These are phyloP conservation scores for Chelonia mydas DNA, from an alignment of 2,797 vertebrate species.

Conservation along the genomic window DNA sequence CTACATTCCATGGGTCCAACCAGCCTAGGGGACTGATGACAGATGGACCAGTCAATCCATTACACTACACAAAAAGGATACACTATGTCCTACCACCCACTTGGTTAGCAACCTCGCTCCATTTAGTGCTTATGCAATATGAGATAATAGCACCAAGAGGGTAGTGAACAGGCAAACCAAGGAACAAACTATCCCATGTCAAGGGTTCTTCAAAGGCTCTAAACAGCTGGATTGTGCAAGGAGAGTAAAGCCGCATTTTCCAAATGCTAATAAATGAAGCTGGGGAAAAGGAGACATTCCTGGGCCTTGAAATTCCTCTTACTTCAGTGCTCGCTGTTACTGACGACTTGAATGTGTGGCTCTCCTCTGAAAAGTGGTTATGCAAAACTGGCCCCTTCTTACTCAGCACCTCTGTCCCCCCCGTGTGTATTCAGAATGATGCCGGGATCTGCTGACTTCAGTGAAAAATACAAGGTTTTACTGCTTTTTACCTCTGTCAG, in stretches of 20 bases:
- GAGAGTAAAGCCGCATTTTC: neutral
- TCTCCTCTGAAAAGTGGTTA: constrained; percentile 47
- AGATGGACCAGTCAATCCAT: neutral
- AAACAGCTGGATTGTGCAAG: constrained; percentile 27
- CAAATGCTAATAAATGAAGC: neutral
- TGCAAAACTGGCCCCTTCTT: constrained; percentile 47
- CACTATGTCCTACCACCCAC: neutral
- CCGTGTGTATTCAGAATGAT: neutral
- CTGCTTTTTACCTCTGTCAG: constrained; percentile 11
- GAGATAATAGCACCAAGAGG: neutral
- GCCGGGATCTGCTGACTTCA: constrained; percentile 40
- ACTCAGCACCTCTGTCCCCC: constrained; percentile 69
- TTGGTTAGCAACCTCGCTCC: neutral
- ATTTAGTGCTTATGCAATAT: neutral
- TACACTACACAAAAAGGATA: neutral
- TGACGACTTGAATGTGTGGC: constrained; percentile 44
- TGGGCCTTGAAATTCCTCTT: constrained; percentile 38
- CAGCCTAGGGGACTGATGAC: neutral
- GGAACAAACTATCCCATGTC: neutral
- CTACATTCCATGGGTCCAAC: neutral
- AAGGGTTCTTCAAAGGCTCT: neutral
- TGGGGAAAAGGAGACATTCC: neutral
- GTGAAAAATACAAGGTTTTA: constrained; percentile 52
- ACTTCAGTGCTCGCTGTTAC: neutral
- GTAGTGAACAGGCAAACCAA: neutral